These are phyloP conservation scores for Diachasma alloeum DNA, from an alignment of 1,140 invertebrate species.

Conservation along the genomic window DNA sequence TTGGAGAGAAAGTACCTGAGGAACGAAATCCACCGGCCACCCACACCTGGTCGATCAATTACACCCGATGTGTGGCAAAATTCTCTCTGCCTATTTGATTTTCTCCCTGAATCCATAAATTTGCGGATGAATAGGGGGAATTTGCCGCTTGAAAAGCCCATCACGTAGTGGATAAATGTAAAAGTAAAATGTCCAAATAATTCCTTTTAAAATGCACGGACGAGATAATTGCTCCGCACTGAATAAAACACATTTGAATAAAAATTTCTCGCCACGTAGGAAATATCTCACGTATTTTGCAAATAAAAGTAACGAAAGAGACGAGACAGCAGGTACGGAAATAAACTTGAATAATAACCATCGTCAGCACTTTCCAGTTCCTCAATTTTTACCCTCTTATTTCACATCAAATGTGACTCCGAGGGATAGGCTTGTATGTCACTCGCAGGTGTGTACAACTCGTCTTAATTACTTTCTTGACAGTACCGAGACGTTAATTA, in stretches of 20 bases:
- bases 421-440: neutral
- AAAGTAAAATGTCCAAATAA: neutral
- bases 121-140: neutral
- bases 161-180: neutral
- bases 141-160: neutral
- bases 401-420: neutral
- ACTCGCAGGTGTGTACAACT: neutral
- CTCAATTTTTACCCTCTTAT: neutral
- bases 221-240: too few relatives aligned
- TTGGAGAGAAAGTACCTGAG: neutral
- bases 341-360: conserved; percentile 10
- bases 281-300: neutral
- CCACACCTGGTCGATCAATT: neutral
- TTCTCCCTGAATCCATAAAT: neutral
- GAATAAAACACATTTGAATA: too few relatives aligned
- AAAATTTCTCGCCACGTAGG: neutral
- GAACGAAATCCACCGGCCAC: neutral
- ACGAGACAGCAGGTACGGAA: neutral
- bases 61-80: neutral
- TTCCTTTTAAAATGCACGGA: neutral
- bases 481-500: neutral
- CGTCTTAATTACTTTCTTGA: neutral
- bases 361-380: neutral
- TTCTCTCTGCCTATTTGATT: neutral
- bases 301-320: neutral